Percentiles rank a stretch among this genome's conserved stretches.
phyloP scores from a whole-genome alignment of 1,140 invertebrate genomes.

The Chironomus striatipennis region DNA sequence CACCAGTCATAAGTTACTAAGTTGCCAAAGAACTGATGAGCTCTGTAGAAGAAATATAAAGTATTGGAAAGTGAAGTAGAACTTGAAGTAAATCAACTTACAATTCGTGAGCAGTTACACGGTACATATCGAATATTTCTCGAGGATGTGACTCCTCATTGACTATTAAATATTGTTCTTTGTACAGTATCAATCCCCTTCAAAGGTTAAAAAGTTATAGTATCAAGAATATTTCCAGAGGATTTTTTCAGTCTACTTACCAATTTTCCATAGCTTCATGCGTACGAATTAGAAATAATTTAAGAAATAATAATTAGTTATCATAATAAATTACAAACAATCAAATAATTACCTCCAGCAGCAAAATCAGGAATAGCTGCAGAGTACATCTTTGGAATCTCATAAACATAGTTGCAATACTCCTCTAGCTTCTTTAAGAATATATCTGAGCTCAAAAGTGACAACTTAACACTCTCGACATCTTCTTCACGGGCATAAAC shows the following conservation, averaged over 20 bases:
- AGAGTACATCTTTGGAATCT: constrained; percentile 51
- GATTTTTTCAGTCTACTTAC: too few relatives aligned
- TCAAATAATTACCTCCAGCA: constrained; percentile 79
- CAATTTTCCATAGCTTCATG: background rate
- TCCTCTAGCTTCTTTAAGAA: constrained; percentile 36
- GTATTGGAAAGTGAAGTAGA: constrained; percentile 32
- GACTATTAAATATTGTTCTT: background rate
- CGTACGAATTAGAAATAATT: too few relatives aligned
- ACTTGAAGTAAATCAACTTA: constrained; percentile 31
- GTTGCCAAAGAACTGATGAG: constrained; percentile 65
- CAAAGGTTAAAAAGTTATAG: background rate
- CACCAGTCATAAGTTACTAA: constrained; percentile 51
- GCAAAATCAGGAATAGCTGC: constrained; percentile 68
- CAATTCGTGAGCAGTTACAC: constrained; percentile 49
- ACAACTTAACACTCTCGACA: constrained; percentile 43
- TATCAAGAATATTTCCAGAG: background rate
- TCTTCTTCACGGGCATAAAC: constrained; percentile 46
- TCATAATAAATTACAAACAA: constrained; percentile 64
- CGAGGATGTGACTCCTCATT: constrained; percentile 30
- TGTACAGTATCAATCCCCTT: background rate
- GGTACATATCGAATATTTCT: background rate
- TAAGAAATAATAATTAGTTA: constrained; percentile 32
- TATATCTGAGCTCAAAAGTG: background rate
- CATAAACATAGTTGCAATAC: constrained; percentile 43
- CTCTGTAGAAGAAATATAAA: constrained; percentile 31